Percentiles rank a stretch among this genome's conserved stretches.
Conservation (phyloP, 2,888 invertebrate genomes). For the Eumerus sabulonum region DNA sequence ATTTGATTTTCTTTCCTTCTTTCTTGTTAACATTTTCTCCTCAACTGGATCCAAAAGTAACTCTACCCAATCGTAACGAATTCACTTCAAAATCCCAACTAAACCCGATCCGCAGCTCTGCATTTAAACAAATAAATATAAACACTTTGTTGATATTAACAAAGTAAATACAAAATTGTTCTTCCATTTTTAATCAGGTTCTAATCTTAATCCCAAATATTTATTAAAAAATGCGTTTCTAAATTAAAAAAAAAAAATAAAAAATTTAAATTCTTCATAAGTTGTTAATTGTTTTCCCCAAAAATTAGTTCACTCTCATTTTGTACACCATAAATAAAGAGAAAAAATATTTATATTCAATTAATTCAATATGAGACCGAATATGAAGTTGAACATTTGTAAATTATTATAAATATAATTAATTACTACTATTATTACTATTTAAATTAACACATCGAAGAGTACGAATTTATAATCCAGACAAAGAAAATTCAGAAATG, state of each 20-base stretch:
- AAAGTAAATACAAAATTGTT: slow-evolving; percentile 58
- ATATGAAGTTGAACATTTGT: slow-evolving; percentile 48
- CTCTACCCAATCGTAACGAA: no score
- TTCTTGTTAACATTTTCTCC: no score
- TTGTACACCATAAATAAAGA: slow-evolving; percentile 33
- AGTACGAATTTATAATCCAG: slow-evolving; percentile 69
- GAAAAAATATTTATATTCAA: neutral
- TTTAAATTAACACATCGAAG: slow-evolving; percentile 68
- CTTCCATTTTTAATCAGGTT: slow-evolving; percentile 66
- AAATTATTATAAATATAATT: slow-evolving; percentile 50
- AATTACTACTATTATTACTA: slow-evolving; percentile 55
- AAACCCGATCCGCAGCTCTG: no score
- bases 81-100: neutral
- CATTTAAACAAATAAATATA: slow-evolving; percentile 2
- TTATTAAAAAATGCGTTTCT: slow-evolving; percentile 31
- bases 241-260: no score
- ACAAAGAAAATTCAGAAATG: slow-evolving; percentile 40
- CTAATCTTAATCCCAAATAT: slow-evolving; percentile 52
- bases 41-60: no score
- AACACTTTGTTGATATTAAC: slow-evolving; percentile 47
- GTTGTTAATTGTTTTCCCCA: slow-evolving; percentile 49
- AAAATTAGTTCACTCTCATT: slow-evolving; percentile 22
- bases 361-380: slow-evolving; percentile 22
- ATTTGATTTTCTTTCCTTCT: no score
- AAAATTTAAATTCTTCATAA: slow-evolving; percentile 2